phyloP scores from a whole-genome alignment of 2,113 vertebrate species.

The Eulemur rufifrons region DNA sequence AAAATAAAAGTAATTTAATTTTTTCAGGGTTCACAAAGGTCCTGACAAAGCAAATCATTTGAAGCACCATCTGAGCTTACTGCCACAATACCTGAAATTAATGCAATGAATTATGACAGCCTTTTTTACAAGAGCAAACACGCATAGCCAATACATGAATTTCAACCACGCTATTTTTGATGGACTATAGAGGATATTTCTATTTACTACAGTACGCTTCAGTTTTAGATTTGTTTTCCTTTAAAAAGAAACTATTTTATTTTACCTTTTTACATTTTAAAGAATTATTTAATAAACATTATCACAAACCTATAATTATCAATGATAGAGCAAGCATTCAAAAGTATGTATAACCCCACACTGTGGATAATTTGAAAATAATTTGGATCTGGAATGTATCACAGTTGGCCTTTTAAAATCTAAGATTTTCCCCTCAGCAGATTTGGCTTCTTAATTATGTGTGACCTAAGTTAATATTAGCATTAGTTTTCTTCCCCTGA shows the following conservation, averaged over 20 bases:
- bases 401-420: slow-evolving; percentile 56
- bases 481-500: slow-evolving; percentile 44
- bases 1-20: slow-evolving; percentile 1
- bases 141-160: not conserved
- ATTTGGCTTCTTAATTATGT: slow-evolving; percentile 65
- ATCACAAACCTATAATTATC: slow-evolving; percentile 28
- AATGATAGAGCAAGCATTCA: not conserved
- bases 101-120: not conserved
- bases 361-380: slow-evolving; percentile 49
- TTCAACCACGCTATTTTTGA: not conserved
- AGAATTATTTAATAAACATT: slow-evolving; percentile 32
- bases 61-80: not conserved
- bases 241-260: slow-evolving; percentile 24
- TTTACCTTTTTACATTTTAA: not conserved
- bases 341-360: not conserved
- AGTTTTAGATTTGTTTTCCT: slow-evolving; percentile 33
- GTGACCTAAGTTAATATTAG: slow-evolving; percentile 61
- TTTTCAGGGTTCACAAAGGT: slow-evolving; percentile 32
- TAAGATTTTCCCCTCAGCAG: slow-evolving; percentile 20
- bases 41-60: slow-evolving; percentile 40
- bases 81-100: slow-evolving; percentile 37
- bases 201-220: not conserved
- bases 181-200: not conserved
- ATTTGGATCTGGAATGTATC: slow-evolving; percentile 35
- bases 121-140: slow-evolving; percentile 12